phyloP scores from a whole-genome alignment of 2,113 vertebrate genomes.

The Spea multiplicata region DNA sequence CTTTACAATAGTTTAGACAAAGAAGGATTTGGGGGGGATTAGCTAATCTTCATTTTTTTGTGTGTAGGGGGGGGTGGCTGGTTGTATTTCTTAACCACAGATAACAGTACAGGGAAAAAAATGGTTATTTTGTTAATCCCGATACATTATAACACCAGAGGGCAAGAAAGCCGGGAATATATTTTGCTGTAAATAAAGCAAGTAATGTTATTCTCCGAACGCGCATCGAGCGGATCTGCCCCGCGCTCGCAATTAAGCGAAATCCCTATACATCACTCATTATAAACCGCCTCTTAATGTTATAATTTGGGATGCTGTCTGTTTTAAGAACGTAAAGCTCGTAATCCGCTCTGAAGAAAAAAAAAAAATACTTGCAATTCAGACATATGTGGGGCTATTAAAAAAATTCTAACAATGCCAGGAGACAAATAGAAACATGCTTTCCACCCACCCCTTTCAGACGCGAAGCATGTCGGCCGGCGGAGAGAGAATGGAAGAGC shows the following conservation, averaged over 20 bases:
- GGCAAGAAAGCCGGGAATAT: no score
- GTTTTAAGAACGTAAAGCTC: constrained; percentile 31
- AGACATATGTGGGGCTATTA: constrained; percentile 23
- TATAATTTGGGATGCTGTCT: neutral
- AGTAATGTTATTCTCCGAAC: neutral
- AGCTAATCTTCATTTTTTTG: no score
- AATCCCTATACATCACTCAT: constrained; percentile 13
- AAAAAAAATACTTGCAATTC: constrained; percentile 2
- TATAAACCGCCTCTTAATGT: neutral
- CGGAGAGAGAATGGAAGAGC: neutral
- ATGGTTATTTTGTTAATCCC: no score
- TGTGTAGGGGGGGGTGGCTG: no score
- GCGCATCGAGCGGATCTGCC: no score
- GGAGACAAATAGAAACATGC: constrained; percentile 23
- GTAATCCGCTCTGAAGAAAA: constrained; percentile 25
- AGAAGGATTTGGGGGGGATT: no score
- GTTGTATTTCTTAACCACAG: no score
- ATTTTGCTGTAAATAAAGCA: neutral
- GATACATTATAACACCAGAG: no score
- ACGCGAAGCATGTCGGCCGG: neutral
- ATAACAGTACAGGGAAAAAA: no score
- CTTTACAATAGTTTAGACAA: no score
- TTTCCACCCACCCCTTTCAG: neutral
- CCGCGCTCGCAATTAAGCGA: neutral
- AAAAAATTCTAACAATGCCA: constrained; percentile 12